A percentile compares a stretch with the other conserved stretches of the same genome.
Conservation (phyloP, 2,888 invertebrate genomes). For the Leptothorax acervorum region DNA sequence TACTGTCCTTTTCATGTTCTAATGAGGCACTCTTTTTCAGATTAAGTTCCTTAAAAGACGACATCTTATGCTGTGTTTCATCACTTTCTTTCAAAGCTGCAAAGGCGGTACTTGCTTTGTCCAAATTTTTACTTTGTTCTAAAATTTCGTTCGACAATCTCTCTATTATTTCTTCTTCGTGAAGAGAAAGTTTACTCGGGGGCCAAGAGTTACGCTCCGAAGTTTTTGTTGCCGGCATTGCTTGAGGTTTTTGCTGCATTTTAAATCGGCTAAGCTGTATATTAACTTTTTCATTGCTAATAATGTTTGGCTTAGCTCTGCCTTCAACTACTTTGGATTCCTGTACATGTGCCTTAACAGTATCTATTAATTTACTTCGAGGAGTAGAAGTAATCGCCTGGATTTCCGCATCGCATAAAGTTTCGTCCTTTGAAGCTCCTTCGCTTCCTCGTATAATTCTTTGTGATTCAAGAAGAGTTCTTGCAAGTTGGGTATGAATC, state of each 20-base stretch:
- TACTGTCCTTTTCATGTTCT: conserved; percentile 44
- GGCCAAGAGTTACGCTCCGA: conserved; percentile 62
- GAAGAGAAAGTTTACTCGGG: conserved; percentile 39
- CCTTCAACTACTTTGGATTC: conserved; percentile 25
- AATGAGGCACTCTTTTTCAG: conserved; percentile 7
- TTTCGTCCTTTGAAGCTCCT: neutral
- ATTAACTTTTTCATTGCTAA: conserved; percentile 78
- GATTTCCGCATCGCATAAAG: neutral
- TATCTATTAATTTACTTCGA: conserved; percentile 63
- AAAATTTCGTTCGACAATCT: conserved; percentile 81
- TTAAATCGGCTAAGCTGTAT: conserved; percentile 74
- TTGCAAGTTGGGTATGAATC: conserved; percentile 79
- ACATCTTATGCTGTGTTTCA: conserved; percentile 30
- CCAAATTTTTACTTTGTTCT: conserved; percentile 80
- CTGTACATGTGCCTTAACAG: conserved; percentile 46
- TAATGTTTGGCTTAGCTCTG: conserved; percentile 77
- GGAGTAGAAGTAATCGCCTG: conserved; percentile 1
- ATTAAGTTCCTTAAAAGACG: conserved; percentile 35
- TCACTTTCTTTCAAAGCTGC: conserved; percentile 31
- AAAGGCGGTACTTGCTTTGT: conserved; percentile 61
- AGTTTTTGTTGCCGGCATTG: conserved; percentile 39
- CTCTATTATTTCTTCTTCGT: conserved; percentile 77
- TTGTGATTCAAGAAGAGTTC: conserved; percentile 79
- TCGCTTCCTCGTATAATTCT: conserved; percentile 74
- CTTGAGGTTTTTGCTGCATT: conserved; percentile 59